These are phyloP conservation scores for Manis pentadactyla DNA, from an alignment of 2,797 vertebrate genomes.

Conservation along the genomic window DNA sequence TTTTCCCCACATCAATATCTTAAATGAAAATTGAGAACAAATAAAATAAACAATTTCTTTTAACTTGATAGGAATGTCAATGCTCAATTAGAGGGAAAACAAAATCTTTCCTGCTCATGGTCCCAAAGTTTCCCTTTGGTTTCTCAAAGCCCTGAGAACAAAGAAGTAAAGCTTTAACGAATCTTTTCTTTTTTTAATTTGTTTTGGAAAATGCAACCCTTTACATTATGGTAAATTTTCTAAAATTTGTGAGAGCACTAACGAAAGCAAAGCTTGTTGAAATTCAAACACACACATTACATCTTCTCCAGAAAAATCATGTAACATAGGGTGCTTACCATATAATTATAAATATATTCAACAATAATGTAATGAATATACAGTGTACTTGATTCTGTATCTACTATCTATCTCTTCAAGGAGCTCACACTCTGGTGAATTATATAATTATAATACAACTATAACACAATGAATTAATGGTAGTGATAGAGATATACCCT, in stretches of 20 bases:
- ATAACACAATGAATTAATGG: background rate
- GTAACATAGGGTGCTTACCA: background rate
- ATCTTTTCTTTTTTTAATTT: background rate
- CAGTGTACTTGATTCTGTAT: background rate
- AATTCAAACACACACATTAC: background rate
- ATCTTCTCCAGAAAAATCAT: background rate
- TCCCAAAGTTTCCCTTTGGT: background rate
- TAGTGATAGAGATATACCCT: background rate
- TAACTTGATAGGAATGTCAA: background rate
- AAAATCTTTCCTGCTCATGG: background rate
- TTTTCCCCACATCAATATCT: background rate
- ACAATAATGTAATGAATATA: background rate
- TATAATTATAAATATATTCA: background rate
- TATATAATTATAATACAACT: background rate
- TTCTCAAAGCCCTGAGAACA: background rate
- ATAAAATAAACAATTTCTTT: background rate
- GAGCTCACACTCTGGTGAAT: background rate
- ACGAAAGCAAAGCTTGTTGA: background rate
- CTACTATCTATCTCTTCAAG: background rate
- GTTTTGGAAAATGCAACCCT: background rate
- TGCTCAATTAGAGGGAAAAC: background rate
- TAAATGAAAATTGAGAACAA: background rate
- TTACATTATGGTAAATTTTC: background rate
- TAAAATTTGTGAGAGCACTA: background rate
- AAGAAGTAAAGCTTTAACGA: background rate